Base-by-base conservation (phyloP, 2,888 invertebrate genomes). In the Clivina fossor region DNA sequence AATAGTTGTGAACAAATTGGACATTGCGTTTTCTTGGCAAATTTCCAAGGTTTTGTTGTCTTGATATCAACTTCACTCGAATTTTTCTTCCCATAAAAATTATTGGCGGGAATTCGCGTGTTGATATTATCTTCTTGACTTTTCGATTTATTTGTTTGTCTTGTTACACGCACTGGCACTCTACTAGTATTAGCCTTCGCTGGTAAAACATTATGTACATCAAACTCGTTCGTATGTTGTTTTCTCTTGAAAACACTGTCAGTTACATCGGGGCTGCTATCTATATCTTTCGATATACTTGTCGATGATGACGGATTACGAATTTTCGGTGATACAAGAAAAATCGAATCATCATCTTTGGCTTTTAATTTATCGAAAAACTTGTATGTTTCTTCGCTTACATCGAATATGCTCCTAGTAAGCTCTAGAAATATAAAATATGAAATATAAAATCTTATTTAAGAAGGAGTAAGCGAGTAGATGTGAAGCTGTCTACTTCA, bases 1-100 rank as follows among this genome's bases (percentile, higher is more conserved):
- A 64, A 65, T 20, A 24, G 19, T 16, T 58, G 47, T 18, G 54
- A 57, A 55, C 65, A 65, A 40, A 65, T 63, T 20, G 65, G 65
- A 41, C 65, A 65, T 18, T 43, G 49, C 19, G 57, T 58, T 32
- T 46, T 58, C 15, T 38, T 28, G 9, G 18, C 18, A 18, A 3
- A 9, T 2, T 19, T 8, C 4, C 19, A 20, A 15, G 18, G 26
- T 26, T 18, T 35, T 26, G 35, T 26, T 7, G 44, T 33, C 26
- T 44, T 53, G 7, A 22, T 30, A 32, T 53, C 35, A 22, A 35
- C 18, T 26, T 43, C 53, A n/a, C 19, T 40, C 28, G 26, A 38
- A 20, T 38, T 38, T 13, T 38, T 26, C 26, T 40, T 49, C 7
- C 28, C 40, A 19, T 49, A 49, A 40, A 49, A 49, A 20, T 40